Percentiles rank a stretch among this genome's conserved stretches.
Evolutionary conservation across 2,113 vertebrate species (phyloP).

Genomic region (Neodontobutis hainanensis): DNA sequence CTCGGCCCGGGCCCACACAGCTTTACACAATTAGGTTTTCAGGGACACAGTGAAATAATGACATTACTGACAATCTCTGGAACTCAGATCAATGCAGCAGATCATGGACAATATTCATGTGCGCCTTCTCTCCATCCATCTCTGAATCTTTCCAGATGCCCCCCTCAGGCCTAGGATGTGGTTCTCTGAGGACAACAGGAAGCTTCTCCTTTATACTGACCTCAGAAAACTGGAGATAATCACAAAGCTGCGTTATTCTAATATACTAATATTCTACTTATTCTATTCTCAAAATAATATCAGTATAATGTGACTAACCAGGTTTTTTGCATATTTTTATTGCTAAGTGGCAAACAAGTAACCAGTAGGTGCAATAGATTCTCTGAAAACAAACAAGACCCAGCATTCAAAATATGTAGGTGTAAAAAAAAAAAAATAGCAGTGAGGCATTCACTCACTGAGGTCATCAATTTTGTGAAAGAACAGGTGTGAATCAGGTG

Average conservation of each 20-base stretch:
- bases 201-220: neutral
- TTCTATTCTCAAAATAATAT: too few species aligned
- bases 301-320: too few species aligned
- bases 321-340: too few species aligned
- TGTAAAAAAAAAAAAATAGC: too few species aligned
- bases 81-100: constrained; percentile 57
- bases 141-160: constrained; percentile 37
- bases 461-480: too few species aligned
- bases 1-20: constrained; percentile 50
- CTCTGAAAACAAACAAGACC: too few species aligned
- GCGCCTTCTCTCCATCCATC: constrained; percentile 19
- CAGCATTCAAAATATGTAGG: too few species aligned
- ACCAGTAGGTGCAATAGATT: too few species aligned
- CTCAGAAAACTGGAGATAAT: neutral
- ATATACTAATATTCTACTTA: neutral
- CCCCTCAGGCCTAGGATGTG: constrained; percentile 31
- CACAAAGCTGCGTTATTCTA: neutral
- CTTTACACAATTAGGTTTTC: constrained; percentile 69
- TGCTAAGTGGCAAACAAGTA: too few species aligned
- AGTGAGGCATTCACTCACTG: too few species aligned
- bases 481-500: too few species aligned
- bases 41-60: constrained; percentile 55
- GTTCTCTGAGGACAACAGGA: constrained; percentile 16
- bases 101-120: constrained; percentile 54
- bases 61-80: constrained; percentile 60